Conservation (phyloP, 2,797 vertebrate species). For the Threskiornis aethiopicus region DNA sequence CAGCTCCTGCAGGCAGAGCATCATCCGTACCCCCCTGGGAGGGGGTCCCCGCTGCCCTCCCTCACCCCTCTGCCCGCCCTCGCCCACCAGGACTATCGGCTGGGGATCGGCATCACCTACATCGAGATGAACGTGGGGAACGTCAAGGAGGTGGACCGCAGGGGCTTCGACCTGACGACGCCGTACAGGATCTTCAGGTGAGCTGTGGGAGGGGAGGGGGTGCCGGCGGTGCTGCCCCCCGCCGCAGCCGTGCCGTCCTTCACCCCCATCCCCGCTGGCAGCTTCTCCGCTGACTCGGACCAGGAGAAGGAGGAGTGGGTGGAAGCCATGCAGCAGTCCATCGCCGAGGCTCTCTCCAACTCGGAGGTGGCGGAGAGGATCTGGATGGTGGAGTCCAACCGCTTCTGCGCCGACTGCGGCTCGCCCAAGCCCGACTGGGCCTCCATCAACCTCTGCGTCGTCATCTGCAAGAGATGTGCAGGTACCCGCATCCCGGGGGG, state of each 20-base stretch:
- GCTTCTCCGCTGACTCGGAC: conserved; percentile 88
- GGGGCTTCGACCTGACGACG: conserved; percentile 91
- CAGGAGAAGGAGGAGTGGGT: conserved; percentile 89
- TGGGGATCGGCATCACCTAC: conserved; percentile 90
- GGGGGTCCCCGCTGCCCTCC: background rate
- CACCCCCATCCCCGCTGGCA: conserved; percentile 36
- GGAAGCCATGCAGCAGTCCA: conserved; percentile 86
- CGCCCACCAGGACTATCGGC: conserved; percentile 81
- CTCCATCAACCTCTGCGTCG: conserved; percentile 91
- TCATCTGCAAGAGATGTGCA: conserved; percentile 94
- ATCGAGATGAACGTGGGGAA: conserved; percentile 97
- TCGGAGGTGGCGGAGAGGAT: conserved; percentile 86
- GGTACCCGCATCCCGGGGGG: conserved; percentile 54
- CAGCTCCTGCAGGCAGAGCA: background rate
- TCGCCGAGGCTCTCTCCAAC: conserved; percentile 88
- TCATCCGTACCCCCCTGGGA: background rate
- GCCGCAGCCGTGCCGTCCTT: rapidly evolving
- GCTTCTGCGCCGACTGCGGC: conserved; percentile 87
- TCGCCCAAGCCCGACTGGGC: conserved; percentile 89
- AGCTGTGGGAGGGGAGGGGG: background rate
- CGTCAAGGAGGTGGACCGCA: conserved; percentile 87
- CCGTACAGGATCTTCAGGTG: conserved; percentile 94
- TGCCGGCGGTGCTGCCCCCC: background rate
- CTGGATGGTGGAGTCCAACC: conserved; percentile 86
- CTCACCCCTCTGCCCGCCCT: background rate